Evolutionary conservation across 1,140 invertebrate genomes (phyloP).

Genomic region (Hirudo medicinalis): DNA sequence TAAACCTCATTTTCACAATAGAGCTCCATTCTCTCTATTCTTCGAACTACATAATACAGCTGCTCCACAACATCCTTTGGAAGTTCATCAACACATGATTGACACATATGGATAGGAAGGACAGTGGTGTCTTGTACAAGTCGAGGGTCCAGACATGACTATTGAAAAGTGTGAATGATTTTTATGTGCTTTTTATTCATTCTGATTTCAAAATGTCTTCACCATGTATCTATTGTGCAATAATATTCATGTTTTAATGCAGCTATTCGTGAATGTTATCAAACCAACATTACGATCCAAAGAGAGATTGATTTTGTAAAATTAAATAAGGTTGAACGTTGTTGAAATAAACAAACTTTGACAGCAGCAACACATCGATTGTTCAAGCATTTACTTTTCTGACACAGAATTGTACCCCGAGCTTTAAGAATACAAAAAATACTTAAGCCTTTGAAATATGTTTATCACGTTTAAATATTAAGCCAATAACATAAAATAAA

Average conservation of each 20-base stretch:
- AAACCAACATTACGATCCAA: no score
- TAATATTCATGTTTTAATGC: no score
- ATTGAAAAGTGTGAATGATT: conserved; percentile 7
- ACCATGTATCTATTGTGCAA: neutral
- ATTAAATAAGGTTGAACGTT: no score
- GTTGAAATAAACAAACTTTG: conserved; percentile 49
- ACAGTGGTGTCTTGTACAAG: conserved; percentile 55
- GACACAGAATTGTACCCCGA: conserved; percentile 1
- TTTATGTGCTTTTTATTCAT: neutral
- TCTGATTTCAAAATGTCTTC: neutral
- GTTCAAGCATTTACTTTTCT: conserved; percentile 5
- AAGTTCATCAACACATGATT: conserved; percentile 86
- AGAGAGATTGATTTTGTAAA: no score
- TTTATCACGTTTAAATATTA: no score
- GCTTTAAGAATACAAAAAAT: neutral
- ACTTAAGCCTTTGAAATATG: neutral
- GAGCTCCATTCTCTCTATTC: conserved; percentile 82
- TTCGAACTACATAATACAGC: conserved; percentile 77
- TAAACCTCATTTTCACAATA: conserved; percentile 88
- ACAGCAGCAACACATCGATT: conserved; percentile 53
- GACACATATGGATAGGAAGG: conserved; percentile 86
- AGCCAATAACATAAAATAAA: no score
- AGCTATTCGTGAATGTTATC: no score
- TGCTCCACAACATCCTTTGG: conserved; percentile 51
- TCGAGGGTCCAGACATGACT: conserved; percentile 47